Evolutionary conservation across 2,797 vertebrate species (phyloP), one percentile per base, ranked within the genome.

Genomic region (Euthynnus affinis): DNA sequence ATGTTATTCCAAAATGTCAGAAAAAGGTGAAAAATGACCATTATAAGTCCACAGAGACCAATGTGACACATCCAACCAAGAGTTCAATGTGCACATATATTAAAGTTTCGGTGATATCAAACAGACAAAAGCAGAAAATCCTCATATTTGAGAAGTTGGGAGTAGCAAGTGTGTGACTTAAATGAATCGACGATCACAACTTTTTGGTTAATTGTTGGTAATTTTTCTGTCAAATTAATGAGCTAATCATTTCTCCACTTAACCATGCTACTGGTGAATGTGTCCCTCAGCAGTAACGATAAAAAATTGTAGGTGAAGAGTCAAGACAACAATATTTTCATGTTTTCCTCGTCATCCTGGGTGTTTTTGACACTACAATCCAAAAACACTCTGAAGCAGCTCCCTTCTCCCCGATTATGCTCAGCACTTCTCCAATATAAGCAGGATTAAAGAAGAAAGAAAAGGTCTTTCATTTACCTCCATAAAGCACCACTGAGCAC

Each of bases 341-440:
- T 9, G 23, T 53, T 63, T n/a, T 53, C 12, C 42, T 64, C 15
- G 14, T 18, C 20, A 18, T 18, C 25, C 67, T 52, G 15, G 51
- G 15, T 18, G 42, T 70, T 66, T 74, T 56, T 68, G 63, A 70
- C 59, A 46, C 55, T 51, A 17, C 56, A 53, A 23, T 74, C 55
- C 25, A 83, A 81, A 81, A 82, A 22, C 1, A 44, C 37, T 42
- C 12, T 64, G 56, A 82, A 92, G 44, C 42, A 44, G 68, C n/a
- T 32, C 29, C 29, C 29, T 25, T 20, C 23, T 55, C 7, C 7
- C 29, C 32, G 49, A 56, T 6, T 32, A 20, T 22, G 51, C 14
- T 63, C 55, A 29, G 51, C n/a, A 1, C 17, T 61, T 40, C 60
- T 74, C 68, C 71, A 82, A 64, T 48, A 20, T 55, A 61, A 80